These are phyloP conservation scores for Ceratotherium simum DNA, from an alignment of 2,113 vertebrate genomes.

Conservation along the genomic window DNA sequence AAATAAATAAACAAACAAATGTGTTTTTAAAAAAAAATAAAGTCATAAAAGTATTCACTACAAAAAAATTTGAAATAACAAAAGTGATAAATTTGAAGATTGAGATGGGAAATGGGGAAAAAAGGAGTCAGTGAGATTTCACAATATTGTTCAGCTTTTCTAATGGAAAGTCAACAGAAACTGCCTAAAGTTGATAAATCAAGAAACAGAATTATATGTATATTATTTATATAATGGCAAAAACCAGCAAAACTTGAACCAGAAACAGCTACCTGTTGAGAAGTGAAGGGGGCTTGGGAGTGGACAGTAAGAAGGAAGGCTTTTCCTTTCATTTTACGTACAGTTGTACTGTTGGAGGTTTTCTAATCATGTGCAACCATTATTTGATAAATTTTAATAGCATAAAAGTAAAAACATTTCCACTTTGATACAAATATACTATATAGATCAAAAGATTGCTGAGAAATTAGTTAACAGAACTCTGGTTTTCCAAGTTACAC, in stretches of 20 bases:
- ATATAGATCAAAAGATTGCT: neutral
- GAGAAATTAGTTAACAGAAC: slow-evolving; percentile 42
- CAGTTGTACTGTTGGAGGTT: neutral
- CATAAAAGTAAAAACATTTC: slow-evolving; percentile 38
- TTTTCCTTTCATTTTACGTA: slow-evolving; percentile 22
- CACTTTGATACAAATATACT: neutral
- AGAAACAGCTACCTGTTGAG: neutral
- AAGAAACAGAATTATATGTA: neutral
- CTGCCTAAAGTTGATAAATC: neutral
- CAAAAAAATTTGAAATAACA: neutral
- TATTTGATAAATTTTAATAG: slow-evolving; percentile 31
- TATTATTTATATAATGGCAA: slow-evolving; percentile 25
- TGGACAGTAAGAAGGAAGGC: neutral
- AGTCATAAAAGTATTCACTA: slow-evolving; percentile 4
- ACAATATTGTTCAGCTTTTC: slow-evolving; percentile 45
- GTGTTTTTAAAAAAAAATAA: neutral
- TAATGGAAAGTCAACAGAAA: slow-evolving; percentile 47
- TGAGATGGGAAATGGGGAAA: neutral
- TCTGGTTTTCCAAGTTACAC: slow-evolving; percentile 24
- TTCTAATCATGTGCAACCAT: neutral
- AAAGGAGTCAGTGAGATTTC: neutral
- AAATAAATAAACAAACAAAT: too few species aligned
- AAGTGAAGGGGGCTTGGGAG: neutral
- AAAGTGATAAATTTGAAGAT: neutral
- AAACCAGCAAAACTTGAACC: slow-evolving; percentile 35